Evolutionary conservation across 2,888 invertebrate species (phyloP).

Genomic region (Eristalis tenax): DNA sequence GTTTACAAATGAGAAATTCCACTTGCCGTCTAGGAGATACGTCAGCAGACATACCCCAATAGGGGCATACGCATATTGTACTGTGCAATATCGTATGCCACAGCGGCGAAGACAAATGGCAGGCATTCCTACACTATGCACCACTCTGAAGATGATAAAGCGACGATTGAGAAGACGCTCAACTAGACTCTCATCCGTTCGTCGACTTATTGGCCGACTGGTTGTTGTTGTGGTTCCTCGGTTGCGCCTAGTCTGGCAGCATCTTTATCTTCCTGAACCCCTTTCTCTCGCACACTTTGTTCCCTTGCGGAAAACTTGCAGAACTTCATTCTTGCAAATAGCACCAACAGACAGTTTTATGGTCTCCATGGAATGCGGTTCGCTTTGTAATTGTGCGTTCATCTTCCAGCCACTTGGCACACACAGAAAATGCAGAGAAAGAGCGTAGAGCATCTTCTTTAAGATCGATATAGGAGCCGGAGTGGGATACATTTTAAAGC

Average conservation of each 20-base stretch:
- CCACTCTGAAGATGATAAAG: neutral
- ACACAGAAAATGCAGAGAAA: constrained; percentile 19
- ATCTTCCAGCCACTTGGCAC: constrained; percentile 45
- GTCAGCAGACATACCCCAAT: constrained; percentile 26
- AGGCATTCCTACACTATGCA: constrained; percentile 62
- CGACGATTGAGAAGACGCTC: neutral
- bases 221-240: constrained; percentile 43
- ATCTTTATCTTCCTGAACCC: constrained; percentile 2
- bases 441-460: constrained; percentile 25
- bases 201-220: constrained; percentile 71
- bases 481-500: constrained; percentile 34
- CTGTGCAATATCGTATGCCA: constrained; percentile 24
- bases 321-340: constrained; percentile 63
- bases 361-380: constrained; percentile 70
- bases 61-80: constrained; percentile 22
- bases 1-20: neutral
- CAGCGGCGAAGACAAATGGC: constrained; percentile 39
- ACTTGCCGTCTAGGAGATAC: constrained; percentile 24
- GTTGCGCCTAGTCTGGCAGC: neutral
- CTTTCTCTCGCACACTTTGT: constrained; percentile 27
- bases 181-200: constrained; percentile 40
- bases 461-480: constrained; percentile 47
- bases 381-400: constrained; percentile 63
- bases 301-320: constrained; percentile 37
- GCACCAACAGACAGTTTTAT: constrained; percentile 70